These are phyloP conservation scores for Gallinago undulata DNA, from an alignment of 2,113 vertebrate species.

Conservation along the genomic window DNA sequence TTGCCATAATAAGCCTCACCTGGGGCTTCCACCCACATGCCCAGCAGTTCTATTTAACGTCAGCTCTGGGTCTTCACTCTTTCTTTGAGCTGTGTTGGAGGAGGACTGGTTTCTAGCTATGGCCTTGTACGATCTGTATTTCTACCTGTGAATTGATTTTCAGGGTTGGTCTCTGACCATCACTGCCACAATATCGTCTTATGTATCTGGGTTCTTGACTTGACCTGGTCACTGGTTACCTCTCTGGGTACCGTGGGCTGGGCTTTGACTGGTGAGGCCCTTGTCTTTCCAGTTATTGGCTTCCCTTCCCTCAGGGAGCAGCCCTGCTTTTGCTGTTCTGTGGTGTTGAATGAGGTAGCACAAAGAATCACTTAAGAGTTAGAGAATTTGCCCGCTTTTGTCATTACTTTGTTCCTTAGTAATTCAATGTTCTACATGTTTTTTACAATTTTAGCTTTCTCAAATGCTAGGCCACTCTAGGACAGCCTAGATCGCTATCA, in stretches of 20 bases:
- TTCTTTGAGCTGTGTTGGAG: not conserved
- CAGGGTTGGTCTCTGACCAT: not conserved
- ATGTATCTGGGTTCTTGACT: not conserved
- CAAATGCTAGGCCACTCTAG: not conserved
- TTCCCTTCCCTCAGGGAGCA: not conserved
- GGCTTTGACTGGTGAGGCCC: not conserved
- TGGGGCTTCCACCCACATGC: not conserved
- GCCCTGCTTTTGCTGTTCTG: not conserved
- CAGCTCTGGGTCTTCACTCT: not conserved
- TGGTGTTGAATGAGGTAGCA: not conserved
- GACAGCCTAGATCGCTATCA: not conserved
- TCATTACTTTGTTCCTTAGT: not conserved
- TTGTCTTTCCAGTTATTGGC: not conserved
- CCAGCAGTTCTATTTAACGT: not conserved
- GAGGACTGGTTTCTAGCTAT: not conserved
- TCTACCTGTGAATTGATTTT: not conserved
- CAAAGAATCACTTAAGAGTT: not conserved
- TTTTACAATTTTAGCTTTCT: not conserved
- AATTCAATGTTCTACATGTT: rapidly evolving
- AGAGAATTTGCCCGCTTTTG: not conserved
- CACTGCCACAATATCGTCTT: rapidly evolving
- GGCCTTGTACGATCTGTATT: not conserved
- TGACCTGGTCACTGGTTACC: not conserved
- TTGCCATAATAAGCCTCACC: not conserved
- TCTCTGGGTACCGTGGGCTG: not conserved